Percentiles rank a stretch among this genome's conserved stretches.
These are phyloP conservation scores for Drosophila burlai DNA, from an alignment of 1,140 invertebrate genomes.

Conservation along the genomic window DNA sequence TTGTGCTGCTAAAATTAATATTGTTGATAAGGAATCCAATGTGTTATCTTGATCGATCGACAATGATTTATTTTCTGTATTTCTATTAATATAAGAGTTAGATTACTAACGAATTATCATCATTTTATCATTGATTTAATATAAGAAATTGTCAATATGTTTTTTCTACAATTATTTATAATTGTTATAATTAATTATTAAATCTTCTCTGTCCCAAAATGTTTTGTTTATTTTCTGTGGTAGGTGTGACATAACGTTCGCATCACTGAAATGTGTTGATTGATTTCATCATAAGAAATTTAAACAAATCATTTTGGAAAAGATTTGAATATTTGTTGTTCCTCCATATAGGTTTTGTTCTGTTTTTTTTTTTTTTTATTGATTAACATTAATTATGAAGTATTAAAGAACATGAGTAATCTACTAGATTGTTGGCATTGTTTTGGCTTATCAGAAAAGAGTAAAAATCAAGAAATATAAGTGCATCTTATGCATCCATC, in stretches of 20 bases:
- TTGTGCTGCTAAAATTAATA: background rate
- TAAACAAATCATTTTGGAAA: background rate
- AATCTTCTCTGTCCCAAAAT: background rate
- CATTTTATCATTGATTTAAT: too few relatives aligned
- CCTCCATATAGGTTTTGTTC: background rate
- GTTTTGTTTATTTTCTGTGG: background rate
- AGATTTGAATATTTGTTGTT: background rate
- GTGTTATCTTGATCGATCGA: background rate
- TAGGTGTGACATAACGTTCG: background rate
- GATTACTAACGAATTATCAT: too few relatives aligned
- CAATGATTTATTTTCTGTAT: background rate
- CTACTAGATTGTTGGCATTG: background rate
- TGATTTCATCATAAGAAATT: constrained; percentile 3
- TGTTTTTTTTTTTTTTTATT: background rate
- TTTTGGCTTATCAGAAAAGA: too few relatives aligned
- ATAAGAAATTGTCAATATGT: too few relatives aligned
- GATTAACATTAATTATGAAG: background rate
- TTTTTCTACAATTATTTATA: too few relatives aligned
- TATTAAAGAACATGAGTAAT: background rate
- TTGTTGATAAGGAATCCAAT: background rate
- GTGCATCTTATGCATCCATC: background rate
- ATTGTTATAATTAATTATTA: background rate
- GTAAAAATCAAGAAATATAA: too few relatives aligned
- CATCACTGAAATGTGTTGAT: background rate
- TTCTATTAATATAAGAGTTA: too few relatives aligned